Conservation (phyloP, 2,888 invertebrate genomes). For the Formica aserva region DNA sequence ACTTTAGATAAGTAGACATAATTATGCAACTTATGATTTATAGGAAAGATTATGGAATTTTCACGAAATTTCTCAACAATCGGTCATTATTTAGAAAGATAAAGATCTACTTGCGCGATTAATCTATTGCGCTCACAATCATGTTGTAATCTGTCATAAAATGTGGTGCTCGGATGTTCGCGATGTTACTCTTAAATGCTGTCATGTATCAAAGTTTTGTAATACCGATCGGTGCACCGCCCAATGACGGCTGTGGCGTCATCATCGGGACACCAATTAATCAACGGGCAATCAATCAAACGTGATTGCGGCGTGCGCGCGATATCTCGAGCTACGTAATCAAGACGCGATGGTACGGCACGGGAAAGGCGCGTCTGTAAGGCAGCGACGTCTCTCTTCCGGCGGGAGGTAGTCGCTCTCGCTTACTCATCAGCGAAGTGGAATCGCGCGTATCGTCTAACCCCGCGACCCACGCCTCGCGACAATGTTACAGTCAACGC, state of each 20-base stretch:
- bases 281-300: slow-evolving; percentile 46
- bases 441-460: slow-evolving; percentile 72
- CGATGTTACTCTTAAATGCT: neutral
- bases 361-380: slow-evolving; percentile 58
- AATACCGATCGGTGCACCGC: slow-evolving; percentile 15
- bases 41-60: neutral
- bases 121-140: neutral
- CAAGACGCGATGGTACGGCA: slow-evolving; percentile 16
- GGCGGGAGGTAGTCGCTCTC: slow-evolving; percentile 36
- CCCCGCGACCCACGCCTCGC: slow-evolving; percentile 72
- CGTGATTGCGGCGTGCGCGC: slow-evolving; percentile 49
- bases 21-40: neutral
- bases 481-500: slow-evolving; percentile 75
- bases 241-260: slow-evolving; percentile 9
- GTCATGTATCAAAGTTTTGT: slow-evolving; percentile 17
- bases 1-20: neutral
- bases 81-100: neutral
- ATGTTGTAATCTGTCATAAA: neutral
- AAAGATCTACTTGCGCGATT: neutral
- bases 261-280: slow-evolving; percentile 37
- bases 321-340: slow-evolving; percentile 36
- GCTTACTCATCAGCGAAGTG: slow-evolving; percentile 58
- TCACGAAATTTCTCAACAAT: neutral
- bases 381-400: slow-evolving; percentile 43
- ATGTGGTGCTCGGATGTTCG: neutral